Percentiles rank a stretch among this genome's conserved stretches.
phyloP scores from a whole-genome alignment of 2,888 invertebrate species.

The Ochropacha duplaris region DNA sequence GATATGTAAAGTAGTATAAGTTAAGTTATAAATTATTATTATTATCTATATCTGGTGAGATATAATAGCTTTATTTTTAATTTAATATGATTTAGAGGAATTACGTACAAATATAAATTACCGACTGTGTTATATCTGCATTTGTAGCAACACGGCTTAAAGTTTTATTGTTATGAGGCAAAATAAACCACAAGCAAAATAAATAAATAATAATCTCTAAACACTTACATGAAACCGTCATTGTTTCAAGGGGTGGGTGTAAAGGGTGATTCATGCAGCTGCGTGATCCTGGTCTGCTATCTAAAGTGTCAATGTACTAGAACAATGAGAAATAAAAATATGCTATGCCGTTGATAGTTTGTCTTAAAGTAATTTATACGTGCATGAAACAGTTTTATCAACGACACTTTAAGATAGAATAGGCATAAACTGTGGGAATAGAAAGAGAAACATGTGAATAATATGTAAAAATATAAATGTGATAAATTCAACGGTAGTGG shows the following conservation, averaged over 20 bases:
- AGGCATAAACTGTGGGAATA: not conserved
- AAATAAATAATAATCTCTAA: conserved; percentile 32
- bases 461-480: not conserved
- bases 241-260: too few relatives aligned
- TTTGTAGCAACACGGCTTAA: not conserved
- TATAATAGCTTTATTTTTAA: too few relatives aligned
- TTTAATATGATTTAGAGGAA: too few relatives aligned
- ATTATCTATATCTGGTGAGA: too few relatives aligned
- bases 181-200: conserved; percentile 14
- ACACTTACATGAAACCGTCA: conserved; percentile 57
- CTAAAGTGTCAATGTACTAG: conserved; percentile 65
- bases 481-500: too few relatives aligned
- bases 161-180: conserved; percentile 4
- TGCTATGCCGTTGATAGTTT: conserved; percentile 17
- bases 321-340: conserved; percentile 49
- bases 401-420: not conserved
- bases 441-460: not conserved
- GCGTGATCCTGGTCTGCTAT: conserved; percentile 64
- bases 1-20: too few relatives aligned
- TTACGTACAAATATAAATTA: not conserved
- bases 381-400: not conserved
- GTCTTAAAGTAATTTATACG: conserved; percentile 8
- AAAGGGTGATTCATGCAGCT: conserved; percentile 72
- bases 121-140: not conserved
- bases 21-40: too few relatives aligned